Percentiles rank a stretch among this genome's conserved stretches.
Conservation (phyloP, 2,888 invertebrate species). For the Glomeris marginata region DNA sequence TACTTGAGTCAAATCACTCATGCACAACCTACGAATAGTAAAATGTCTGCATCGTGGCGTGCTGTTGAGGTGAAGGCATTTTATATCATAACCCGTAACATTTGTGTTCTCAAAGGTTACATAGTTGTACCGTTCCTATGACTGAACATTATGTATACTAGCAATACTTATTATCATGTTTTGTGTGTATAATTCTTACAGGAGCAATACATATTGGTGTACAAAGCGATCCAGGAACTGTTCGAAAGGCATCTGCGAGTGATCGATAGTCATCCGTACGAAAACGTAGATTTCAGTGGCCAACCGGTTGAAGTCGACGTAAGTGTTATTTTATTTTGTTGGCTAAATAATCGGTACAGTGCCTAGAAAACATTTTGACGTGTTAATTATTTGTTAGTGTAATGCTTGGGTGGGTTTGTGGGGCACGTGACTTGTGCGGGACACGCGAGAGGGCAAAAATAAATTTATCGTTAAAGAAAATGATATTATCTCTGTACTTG, state of each 20-base stretch:
- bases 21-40: no score
- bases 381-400: no score
- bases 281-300: slow-evolving; percentile 34
- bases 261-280: slow-evolving; percentile 39
- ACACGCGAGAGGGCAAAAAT: slow-evolving; percentile 14
- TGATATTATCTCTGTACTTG: no score
- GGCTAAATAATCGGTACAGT: not conserved
- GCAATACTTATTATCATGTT: slow-evolving; percentile 18
- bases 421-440: not conserved
- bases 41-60: no score
- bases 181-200: slow-evolving; percentile 17
- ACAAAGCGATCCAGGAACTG: slow-evolving; percentile 37
- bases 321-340: not conserved
- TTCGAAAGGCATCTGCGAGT: slow-evolving; percentile 38
- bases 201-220: slow-evolving; percentile 41
- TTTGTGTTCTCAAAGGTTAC: not conserved
- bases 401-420: not conserved
- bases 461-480: no score
- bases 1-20: no score
- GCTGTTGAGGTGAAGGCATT: no score
- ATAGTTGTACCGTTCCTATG: slow-evolving; percentile 22
- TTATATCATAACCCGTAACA: no score
- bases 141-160: slow-evolving; percentile 14
- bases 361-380: no score
- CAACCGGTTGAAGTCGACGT: slow-evolving; percentile 5